Conservation (phyloP, 2,797 vertebrate species). For the Thaleichthys pacificus region DNA sequence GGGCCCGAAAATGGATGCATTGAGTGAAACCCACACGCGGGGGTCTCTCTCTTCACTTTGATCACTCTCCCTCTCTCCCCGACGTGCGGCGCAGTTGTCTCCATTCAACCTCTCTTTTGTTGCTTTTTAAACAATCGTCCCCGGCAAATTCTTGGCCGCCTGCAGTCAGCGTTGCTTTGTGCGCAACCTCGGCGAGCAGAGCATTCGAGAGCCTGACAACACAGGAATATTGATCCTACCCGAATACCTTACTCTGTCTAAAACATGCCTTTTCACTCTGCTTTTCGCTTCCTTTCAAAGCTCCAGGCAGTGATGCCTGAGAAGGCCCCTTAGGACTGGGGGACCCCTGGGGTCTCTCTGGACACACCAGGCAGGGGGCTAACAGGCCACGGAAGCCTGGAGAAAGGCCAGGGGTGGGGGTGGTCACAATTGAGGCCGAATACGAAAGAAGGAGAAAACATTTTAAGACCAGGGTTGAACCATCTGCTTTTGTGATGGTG, state of each 20-base stretch:
- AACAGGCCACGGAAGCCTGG: constrained; percentile 73
- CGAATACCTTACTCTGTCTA: constrained; percentile 68
- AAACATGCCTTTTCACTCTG: constrained; percentile 76
- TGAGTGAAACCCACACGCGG: constrained; percentile 2
- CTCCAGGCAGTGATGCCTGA: constrained; percentile 22
- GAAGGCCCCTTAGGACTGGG: too few relatives aligned
- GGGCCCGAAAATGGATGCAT: constrained; percentile 33
- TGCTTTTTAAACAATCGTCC: constrained; percentile 57
- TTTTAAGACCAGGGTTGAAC: constrained; percentile 67
- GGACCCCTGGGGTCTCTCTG: constrained; percentile 31
- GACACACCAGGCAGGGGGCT: constrained; percentile 60
- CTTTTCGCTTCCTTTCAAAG: constrained; percentile 76
- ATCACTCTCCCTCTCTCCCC: constrained; percentile 56
- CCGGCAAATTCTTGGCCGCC: constrained; percentile 65
- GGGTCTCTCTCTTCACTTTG: constrained; percentile 58
- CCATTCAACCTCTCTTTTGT: constrained; percentile 63
- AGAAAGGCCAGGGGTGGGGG: constrained; percentile 61
- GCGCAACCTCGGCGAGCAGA: constrained; percentile 61
- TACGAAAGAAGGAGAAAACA: constrained; percentile 41
- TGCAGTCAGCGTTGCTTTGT: constrained; percentile 65
- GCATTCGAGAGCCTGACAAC: constrained; percentile 65
- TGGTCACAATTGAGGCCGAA: not conserved
- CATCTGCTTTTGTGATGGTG: constrained; percentile 82
- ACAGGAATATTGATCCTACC: constrained; percentile 67
- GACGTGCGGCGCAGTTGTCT: constrained; percentile 57